phyloP scores from a whole-genome alignment of 2,797 vertebrate species.

The Eremophila alpestris region DNA sequence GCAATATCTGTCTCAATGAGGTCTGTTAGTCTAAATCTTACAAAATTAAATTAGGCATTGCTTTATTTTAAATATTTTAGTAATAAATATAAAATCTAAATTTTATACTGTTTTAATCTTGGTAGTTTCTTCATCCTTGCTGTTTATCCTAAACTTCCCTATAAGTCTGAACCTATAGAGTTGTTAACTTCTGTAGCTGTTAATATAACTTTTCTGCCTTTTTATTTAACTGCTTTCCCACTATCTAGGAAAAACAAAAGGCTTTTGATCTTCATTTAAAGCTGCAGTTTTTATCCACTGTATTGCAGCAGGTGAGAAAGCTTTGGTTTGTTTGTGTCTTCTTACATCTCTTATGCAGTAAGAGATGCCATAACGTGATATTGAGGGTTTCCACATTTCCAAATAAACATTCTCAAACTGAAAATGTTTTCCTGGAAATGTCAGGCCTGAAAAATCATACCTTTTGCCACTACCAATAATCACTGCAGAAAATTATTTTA shows the following conservation, averaged over 20 bases:
- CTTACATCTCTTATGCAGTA: neutral
- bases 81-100: neutral
- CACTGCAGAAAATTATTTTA: neutral
- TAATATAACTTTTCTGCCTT: slow-evolving; percentile 60
- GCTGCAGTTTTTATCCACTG: slow-evolving; percentile 84
- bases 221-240: slow-evolving; percentile 66
- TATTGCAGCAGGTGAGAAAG: slow-evolving; percentile 85
- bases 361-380: slow-evolving; percentile 33
- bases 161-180: neutral
- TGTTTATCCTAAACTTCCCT: neutral
- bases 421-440: neutral
- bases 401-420: neutral
- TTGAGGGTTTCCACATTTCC: slow-evolving; percentile 38
- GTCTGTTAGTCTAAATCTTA: neutral
- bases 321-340: slow-evolving; percentile 28
- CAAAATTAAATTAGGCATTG: neutral
- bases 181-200: slow-evolving; percentile 27
- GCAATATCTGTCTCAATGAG: neutral
- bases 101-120: neutral
- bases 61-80: neutral
- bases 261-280: slow-evolving; percentile 82
- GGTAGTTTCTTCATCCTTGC: neutral
- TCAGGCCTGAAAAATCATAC: neutral
- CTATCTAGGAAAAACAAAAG: slow-evolving; percentile 76
- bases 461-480: neutral